phyloP scores from a whole-genome alignment of 2,113 vertebrate species.

The Meriones unguiculatus region DNA sequence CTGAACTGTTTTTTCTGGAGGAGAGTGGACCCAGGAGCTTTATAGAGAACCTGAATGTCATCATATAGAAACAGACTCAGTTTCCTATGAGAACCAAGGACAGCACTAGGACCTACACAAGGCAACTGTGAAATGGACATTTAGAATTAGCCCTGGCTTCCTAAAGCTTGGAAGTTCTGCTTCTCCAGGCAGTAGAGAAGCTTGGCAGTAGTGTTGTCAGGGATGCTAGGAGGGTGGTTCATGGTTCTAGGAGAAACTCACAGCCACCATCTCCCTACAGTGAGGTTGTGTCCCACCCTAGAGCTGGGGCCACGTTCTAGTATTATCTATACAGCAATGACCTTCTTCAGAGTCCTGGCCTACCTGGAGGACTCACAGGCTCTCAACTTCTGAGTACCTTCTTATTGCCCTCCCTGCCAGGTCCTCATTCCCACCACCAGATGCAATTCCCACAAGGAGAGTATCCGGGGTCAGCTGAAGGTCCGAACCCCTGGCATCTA shows the following conservation, averaged over 20 bases:
- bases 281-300: not conserved
- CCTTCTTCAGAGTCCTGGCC: not conserved
- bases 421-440: slow-evolving; percentile 97
- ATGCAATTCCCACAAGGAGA: slow-evolving; percentile 96
- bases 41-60: not conserved
- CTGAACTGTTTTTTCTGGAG: not conserved
- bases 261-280: rapidly evolving
- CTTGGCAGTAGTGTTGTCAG: not conserved
- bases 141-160: not conserved
- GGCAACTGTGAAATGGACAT: not conserved
- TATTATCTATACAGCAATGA: not conserved
- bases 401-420: slow-evolving; percentile 82
- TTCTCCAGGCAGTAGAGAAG: not conserved
- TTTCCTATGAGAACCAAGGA: not conserved
- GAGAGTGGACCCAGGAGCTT: not conserved
- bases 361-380: not conserved
- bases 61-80: not conserved
- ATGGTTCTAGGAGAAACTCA: not conserved
- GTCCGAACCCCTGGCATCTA: slow-evolving; percentile 93
- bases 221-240: not conserved
- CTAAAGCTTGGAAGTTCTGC: not conserved
- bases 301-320: not conserved
- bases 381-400: not conserved
- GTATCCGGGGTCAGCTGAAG: slow-evolving; percentile 94
- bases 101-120: not conserved